These are phyloP conservation scores for Harpegnathos saltator DNA, from an alignment of 1,140 invertebrate species.

Conservation along the genomic window DNA sequence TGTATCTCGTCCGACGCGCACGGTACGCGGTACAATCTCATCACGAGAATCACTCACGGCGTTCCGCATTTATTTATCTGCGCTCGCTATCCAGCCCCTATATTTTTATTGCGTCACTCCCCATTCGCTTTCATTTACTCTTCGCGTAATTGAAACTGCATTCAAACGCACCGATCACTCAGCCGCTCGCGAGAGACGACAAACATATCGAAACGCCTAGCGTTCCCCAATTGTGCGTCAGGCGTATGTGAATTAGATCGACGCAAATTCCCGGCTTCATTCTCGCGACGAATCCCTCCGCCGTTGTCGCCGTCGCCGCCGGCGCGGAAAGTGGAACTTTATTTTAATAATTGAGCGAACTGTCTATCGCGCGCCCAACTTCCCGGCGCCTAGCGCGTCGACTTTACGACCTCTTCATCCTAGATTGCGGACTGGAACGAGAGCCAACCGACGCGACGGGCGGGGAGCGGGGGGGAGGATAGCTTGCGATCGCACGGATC, in stretches of 20 bases:
- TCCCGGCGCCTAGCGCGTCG: conserved; percentile 22
- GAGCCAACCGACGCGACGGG: too few species aligned
- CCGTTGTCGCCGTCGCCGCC: neutral
- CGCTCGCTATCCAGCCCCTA: neutral
- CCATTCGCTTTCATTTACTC: conserved; percentile 41
- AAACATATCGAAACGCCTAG: conserved; percentile 51
- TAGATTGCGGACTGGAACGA: conserved; percentile 17
- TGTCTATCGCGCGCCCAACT: conserved; percentile 50
- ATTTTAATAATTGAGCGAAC: conserved; percentile 76
- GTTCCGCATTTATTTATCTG: conserved; percentile 1
- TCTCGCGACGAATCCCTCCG: conserved; percentile 35
- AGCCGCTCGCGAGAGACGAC: conserved; percentile 44
- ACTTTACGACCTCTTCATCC: conserved; percentile 33
- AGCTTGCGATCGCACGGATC: too few species aligned
- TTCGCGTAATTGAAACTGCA: conserved; percentile 51
- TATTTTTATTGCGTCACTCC: conserved; percentile 49
- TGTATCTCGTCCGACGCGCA: neutral
- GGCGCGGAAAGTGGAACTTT: conserved; percentile 50
- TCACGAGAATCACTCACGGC: neutral
- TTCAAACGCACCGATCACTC: conserved; percentile 41
- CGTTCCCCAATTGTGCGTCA: conserved; percentile 55
- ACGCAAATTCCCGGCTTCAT: conserved; percentile 55
- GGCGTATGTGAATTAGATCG: conserved; percentile 63
- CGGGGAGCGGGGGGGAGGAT: neutral
- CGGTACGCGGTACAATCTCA: neutral